Percentiles rank a stretch among this genome's conserved stretches.
Evolutionary conservation across 2,113 vertebrate genomes (phyloP).

Genomic region (Cettia cetti): DNA sequence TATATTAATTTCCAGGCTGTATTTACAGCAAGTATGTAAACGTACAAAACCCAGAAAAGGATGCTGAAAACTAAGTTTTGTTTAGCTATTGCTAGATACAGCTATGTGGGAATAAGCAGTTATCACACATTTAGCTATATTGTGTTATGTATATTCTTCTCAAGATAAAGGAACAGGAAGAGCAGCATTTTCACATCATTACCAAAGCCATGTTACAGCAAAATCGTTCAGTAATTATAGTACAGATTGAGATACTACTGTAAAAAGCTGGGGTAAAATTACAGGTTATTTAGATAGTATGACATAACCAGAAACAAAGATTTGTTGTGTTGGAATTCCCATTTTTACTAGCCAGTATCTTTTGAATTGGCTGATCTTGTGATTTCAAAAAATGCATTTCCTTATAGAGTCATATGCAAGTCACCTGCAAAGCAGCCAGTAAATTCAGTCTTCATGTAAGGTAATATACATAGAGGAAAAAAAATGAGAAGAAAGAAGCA

Average conservation of each 20-base stretch:
- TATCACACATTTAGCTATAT: neutral
- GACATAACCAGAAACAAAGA: neutral
- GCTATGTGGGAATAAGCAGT: neutral
- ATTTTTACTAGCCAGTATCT: neutral
- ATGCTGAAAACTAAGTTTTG: neutral
- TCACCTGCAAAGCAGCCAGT: neutral
- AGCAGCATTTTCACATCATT: neutral
- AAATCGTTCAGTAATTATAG: conserved; percentile 1
- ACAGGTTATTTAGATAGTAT: neutral
- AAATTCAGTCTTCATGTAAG: neutral
- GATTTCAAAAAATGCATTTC: neutral
- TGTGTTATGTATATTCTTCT: neutral
- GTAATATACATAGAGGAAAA: neutral
- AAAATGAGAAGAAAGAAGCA: neutral
- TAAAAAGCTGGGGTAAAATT: neutral
- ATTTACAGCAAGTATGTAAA: neutral
- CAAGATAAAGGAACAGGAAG: neutral
- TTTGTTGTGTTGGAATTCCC: neutral
- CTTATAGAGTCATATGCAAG: neutral
- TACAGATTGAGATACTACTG: neutral
- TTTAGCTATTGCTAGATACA: neutral
- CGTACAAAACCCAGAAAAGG: neutral
- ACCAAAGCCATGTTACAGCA: neutral
- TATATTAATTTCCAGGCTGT: neutral
- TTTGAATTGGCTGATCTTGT: neutral